Evolutionary conservation across 2,888 invertebrate species (phyloP).

Genomic region (Cetonia aurata): DNA sequence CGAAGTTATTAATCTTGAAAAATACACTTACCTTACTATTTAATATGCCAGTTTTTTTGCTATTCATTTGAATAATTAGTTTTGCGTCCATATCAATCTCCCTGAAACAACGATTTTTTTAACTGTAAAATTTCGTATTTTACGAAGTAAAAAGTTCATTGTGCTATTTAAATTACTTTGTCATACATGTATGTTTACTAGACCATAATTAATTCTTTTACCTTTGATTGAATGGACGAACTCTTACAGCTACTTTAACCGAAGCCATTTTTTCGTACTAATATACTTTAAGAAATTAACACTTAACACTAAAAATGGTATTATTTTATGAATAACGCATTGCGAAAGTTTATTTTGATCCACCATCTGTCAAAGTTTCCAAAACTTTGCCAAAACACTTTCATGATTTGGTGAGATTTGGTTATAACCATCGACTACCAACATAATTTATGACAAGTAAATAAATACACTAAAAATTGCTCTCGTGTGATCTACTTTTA

Average conservation of each 20-base stretch:
- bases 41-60: conserved; percentile 82
- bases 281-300: conserved; percentile 37
- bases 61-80: conserved; percentile 87
- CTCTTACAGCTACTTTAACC: conserved; percentile 91
- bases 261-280: conserved; percentile 79
- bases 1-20: not conserved
- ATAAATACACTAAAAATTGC: too few species aligned
- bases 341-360: conserved; percentile 51
- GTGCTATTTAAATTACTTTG: conserved; percentile 53
- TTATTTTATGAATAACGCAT: conserved; percentile 39
- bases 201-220: conserved; percentile 60
- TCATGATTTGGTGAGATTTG: not conserved
- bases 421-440: too few species aligned
- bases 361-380: conserved; percentile 50
- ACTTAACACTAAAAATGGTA: conserved; percentile 26
- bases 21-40: conserved; percentile 75
- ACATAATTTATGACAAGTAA: too few species aligned
- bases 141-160: conserved; percentile 55
- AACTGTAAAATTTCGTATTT: conserved; percentile 41
- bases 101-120: conserved; percentile 70
- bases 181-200: conserved; percentile 46
- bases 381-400: conserved; percentile 24
- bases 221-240: conserved; percentile 92
- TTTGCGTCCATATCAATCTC: conserved; percentile 87
- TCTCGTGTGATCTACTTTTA: too few species aligned